Base-by-base conservation (phyloP, 1,140 invertebrate species). In the Harpegnathos saltator region DNA sequence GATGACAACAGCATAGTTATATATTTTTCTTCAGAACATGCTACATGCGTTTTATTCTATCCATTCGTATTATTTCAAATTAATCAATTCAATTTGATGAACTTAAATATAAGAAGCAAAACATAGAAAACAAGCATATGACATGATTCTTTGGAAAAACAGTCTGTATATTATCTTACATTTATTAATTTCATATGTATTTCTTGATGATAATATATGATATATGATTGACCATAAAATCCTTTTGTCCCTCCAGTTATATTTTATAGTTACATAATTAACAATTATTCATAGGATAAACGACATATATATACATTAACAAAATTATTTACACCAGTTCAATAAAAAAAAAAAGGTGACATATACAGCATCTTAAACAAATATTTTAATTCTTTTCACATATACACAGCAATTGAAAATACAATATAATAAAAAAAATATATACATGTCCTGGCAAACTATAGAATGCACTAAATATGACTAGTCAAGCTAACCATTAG, bases 381-480 rank as follows among this genome's bases (percentile, higher is more conserved):
- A 19, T 77, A 65, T 7, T 50, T n/a, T 0, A 65, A 48, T 33
- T 77, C 22, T 63, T 33, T 44, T 69, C 17, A 52, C 9, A 74
- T 69, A 54, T 24, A n/a, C 22, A 65, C 1, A 59, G 29, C 12
- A 66, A 58, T 59, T 24, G 24, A 26, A 12, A 3, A 5, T 5
- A 33, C 5, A 33, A 33, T 52, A 68, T 38, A 17, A 44, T 9
- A 11, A 58, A 52, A 48, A 59, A 65, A 52, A 82, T 52, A 54
- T 54, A 72, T 9, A 69, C 62, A 62, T 66, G 82, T 72, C 52
- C 50, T 61, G 33, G 1, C 44, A 54, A 84, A 77, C 62, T 59
- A 33, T 44, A 78, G 58, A 65, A 75, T 50, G 61, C 26, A 56
- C 14, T 24, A 73, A 72, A 82, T 68, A 66, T 65, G 80, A 72